Conservation (phyloP, 2,113 vertebrate species). For the Terrapene triunguis region DNA sequence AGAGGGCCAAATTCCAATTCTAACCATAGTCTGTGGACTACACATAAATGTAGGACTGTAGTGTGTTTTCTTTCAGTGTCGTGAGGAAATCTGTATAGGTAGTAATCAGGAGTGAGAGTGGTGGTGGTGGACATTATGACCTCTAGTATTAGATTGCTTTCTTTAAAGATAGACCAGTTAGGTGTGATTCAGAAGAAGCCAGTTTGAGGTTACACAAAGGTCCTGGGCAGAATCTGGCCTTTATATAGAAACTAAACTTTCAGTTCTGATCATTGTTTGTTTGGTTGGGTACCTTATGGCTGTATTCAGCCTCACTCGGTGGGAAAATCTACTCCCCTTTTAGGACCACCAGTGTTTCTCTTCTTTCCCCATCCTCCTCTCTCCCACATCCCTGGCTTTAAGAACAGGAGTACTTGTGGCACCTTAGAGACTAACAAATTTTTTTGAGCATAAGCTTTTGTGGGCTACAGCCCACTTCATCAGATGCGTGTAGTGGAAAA, state of each 20-base stretch:
- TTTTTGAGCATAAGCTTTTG: too few species aligned
- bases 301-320: accelerated
- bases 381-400: accelerated
- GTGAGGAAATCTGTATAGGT: too few species aligned
- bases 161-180: not conserved
- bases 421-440: too few species aligned
- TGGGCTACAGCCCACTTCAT: too few species aligned
- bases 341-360: not conserved
- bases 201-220: accelerated
- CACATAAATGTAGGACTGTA: accelerated
- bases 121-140: accelerated
- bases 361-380: not conserved
- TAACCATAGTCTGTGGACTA: not conserved
- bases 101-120: accelerated
- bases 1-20: not conserved
- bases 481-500: too few species aligned
- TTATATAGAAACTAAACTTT: not conserved
- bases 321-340: not conserved
- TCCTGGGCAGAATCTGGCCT: not conserved
- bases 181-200: not conserved
- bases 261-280: not conserved
- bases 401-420: too few species aligned
- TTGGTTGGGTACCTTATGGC: not conserved
- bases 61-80: accelerated
- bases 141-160: not conserved